A percentile compares a stretch with the other conserved stretches of the same genome.
Evolutionary conservation across 2,113 vertebrate genomes (phyloP).

Genomic region (Cettia cetti): DNA sequence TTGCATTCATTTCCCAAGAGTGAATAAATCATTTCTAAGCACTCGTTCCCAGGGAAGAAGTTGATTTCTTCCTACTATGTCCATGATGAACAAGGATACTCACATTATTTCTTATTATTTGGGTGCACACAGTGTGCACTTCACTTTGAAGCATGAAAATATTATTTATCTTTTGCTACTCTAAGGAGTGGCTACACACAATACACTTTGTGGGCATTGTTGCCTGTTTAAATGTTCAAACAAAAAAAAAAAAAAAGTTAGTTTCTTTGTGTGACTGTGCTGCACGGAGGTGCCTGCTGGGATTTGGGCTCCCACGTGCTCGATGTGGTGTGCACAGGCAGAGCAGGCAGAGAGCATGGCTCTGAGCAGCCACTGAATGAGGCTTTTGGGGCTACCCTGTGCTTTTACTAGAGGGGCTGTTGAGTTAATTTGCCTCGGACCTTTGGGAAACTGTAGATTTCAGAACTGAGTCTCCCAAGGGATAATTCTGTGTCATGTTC

Average conservation of each 20-base stretch:
- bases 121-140: slow-evolving; percentile 50
- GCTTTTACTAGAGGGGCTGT: neutral
- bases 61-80: slow-evolving; percentile 57
- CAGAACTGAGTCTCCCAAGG: neutral
- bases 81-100: slow-evolving; percentile 58
- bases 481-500: neutral
- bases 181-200: slow-evolving; percentile 21
- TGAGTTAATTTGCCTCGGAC: neutral
- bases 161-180: slow-evolving; percentile 52
- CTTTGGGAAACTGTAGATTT: neutral
- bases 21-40: slow-evolving; percentile 56
- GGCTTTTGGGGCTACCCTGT: neutral
- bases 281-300: neutral
- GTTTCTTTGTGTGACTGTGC: neutral
- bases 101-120: slow-evolving; percentile 62
- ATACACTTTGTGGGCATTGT: slow-evolving; percentile 8
- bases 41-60: slow-evolving; percentile 46
- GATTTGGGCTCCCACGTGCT: neutral
- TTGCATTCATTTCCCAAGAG: slow-evolving; percentile 42
- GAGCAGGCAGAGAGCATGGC: neutral
- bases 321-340: neutral
- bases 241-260: neutral
- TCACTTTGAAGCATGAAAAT: slow-evolving; percentile 59
- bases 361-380: neutral
- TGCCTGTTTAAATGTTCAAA: slow-evolving; percentile 53